Evolutionary conservation across 2,797 vertebrate genomes (phyloP), one percentile per base, ranked within the genome.

Genomic region (Pseudocheirus occidentalis): DNA sequence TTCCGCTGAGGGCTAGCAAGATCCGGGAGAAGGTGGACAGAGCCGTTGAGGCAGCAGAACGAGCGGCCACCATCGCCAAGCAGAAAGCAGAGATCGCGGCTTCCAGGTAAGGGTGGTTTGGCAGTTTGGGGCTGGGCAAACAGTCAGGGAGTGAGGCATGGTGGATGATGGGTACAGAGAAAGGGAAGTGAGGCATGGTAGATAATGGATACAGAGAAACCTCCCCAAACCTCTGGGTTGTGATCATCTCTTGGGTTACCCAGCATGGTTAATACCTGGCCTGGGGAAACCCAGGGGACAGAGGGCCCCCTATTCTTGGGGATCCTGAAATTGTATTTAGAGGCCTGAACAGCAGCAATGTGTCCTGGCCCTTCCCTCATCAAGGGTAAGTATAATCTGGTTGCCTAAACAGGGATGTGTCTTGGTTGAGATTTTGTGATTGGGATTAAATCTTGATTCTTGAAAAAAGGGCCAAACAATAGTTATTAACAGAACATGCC

Each of bases 21-120:
- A 99, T 99, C 99, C 98, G 99, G 0, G 99, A 99, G 99, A 99
- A 99, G 98, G 99, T 99, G 98, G 99, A 99, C 98, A 99, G 99
- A 4, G 99, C 99, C 0, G 98, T 99, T 16, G 99, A 99, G 97
- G 99, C 99, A 0, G 99, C 99, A 0, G 99, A 99, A 98, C 99
- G 99, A 97, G 99, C 99, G 0, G 98, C 99, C 5, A 99, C 99
- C 97, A 99, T 99, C 3, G 99, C 99, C 97, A 99, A 99, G 98
- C 99, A 99, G 98, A 99, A 99, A 97, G 99, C 99, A 0, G 99
- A 99, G 99, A 99, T 99, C 4, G 99, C 99, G 0, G 99, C 99
- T 0, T 99, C 99, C 98, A 99, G 99, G 99, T 99, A 98, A 98
- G 98, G 54, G 11, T 0, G 18, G 0, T 21, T 24, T 5, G 50